Base-by-base conservation (phyloP, 2,797 vertebrate genomes). In the Neoniphon sammara region DNA sequence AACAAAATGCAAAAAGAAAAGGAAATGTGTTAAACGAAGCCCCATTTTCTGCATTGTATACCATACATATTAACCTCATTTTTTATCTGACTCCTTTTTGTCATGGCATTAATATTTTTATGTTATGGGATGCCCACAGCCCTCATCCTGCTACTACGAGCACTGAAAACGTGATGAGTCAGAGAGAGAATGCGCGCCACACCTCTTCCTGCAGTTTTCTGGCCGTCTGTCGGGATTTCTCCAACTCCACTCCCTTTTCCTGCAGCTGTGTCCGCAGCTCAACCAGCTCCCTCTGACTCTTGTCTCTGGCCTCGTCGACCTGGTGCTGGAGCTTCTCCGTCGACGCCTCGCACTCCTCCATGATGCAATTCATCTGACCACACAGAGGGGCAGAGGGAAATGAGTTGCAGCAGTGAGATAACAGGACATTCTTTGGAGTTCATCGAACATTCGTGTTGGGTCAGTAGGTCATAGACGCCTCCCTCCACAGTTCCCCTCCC, bases 121-220 rank as follows among this genome's bases (percentile, higher is more conserved):
- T 30, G 27, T 23, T 56, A 17, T 56, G 27, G 54, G 14, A 30
- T 31, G 25, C 7, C 6, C 6, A 39, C n/a, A 56, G 17, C 7
- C 30, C 2, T 15, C 3, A 6, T 30, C 27, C 54, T 18, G 23
- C 27, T 30, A 73, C 59, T 67, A 42, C 52, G 68, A 54, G 39
- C 55, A 15, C 50, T 73, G 60, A 73, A 60, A 6, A 9, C 46
- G 54, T 65, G 47, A 52, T 82, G 79, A 88, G 64, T 81, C 76
- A 75, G 70, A 53, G 31, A 54, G 67, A 87, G 69, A 57, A 71
- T 18, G 50, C 52, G 75, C 0, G 55, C 74, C 69, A 90, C 94
- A 99, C 98, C 97, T 99, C 96, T 82, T 97, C 96, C 88, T 98
- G 96, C 72, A 96, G 93, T 49, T 94, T 96, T 83, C 92, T 78